phyloP scores from a whole-genome alignment of 2,797 vertebrate genomes.

The Gambelia wislizenii region DNA sequence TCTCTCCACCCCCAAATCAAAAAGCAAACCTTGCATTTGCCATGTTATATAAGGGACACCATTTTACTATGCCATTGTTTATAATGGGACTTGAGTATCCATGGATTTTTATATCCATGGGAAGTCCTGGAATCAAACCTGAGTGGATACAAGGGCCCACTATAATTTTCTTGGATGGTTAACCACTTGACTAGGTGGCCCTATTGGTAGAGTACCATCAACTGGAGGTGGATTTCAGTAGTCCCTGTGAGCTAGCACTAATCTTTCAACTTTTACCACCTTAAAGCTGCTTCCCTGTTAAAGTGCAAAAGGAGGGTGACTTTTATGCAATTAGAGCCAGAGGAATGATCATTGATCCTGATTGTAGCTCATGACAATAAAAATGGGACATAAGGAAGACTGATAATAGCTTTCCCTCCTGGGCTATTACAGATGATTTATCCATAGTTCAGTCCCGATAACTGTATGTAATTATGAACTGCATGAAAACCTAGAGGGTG shows the following conservation, averaged over 20 bases:
- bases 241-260: conserved; percentile 39
- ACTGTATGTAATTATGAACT: conserved; percentile 76
- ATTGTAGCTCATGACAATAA: conserved; percentile 77
- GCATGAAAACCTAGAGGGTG: conserved; percentile 63
- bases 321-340: conserved; percentile 74
- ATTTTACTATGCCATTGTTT: too few relatives aligned
- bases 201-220: background rate
- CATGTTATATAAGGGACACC: too few relatives aligned
- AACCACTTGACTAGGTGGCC: background rate
- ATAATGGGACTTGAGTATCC: too few relatives aligned
- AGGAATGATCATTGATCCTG: conserved; percentile 78
- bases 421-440: conserved; percentile 78
- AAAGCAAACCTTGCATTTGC: too few relatives aligned
- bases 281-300: conserved; percentile 64
- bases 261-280: conserved; percentile 59
- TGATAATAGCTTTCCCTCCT: conserved; percentile 77
- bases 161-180: background rate
- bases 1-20: too few relatives aligned
- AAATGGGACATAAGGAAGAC: conserved; percentile 79
- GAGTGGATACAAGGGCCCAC: too few relatives aligned
- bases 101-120: too few relatives aligned
- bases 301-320: conserved; percentile 72
- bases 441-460: conserved; percentile 73
- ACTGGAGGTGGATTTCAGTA: conserved; percentile 46
- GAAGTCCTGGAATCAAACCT: too few relatives aligned